Evolutionary conservation across 2,888 invertebrate species (phyloP), one percentile per base, ranked within the genome.

Genomic region (Ichneumoninae sp.): DNA sequence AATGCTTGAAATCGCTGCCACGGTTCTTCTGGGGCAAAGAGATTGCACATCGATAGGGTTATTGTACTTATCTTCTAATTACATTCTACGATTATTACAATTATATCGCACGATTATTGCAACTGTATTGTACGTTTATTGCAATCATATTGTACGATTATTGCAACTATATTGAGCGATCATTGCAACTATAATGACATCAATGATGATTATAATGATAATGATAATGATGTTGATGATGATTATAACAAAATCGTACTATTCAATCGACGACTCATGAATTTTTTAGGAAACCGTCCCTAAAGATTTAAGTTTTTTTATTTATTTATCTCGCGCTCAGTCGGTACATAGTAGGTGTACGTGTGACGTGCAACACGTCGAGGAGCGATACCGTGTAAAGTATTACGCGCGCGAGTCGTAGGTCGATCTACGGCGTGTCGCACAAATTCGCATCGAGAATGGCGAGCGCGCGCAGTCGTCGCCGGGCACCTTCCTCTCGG

Each of bases 321-420:
- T 54, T 54, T 54, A 2, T 10, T 57, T 57, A 57, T 22, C 36
- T 80, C 66, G 30, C 54, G 22, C 62, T 44, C 40, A 22, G 19
- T 60, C 33, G 33, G 69, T 33, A 33, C 69, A 44, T 71, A 62
- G 52, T 57, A 60, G 26, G n/a, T 69, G 19, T 71, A 44, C 70
- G 62, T n/a, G 72, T 66, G 80, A 57, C 26, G 65, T 30, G 71
- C 19, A 66, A 52, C 66, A 66, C 30, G n/a, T 44, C 66, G 72
- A 60, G 1, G 44, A 44, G 33, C 16, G 47, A 74, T 68, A 13
- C 33, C 33, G 75, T 19, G 75, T 70, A 75, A 76, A 81, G 81
- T 81, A 81, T 81, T 81, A 81, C 81, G 81, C 81, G 44, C 81
- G 75, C 81, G 81, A 69, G 36, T 54, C 81, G 81, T 81, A 81